Conservation (phyloP, 2,113 vertebrate genomes). For the Bucco capensis region DNA sequence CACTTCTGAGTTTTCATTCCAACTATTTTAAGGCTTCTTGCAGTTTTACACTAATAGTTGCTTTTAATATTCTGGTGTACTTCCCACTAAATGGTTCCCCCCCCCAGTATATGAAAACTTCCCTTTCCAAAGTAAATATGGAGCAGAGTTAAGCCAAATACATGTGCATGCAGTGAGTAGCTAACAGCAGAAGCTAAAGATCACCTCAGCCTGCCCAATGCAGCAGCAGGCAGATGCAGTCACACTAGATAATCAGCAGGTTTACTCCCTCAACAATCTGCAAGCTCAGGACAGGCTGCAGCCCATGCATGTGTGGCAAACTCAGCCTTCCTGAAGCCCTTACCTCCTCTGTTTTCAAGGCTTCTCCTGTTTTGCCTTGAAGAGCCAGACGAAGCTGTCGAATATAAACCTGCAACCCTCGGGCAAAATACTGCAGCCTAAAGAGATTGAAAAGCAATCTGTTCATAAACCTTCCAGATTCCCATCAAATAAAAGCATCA, state of each 20-base stretch:
- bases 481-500: neutral
- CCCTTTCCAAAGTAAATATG: neutral
- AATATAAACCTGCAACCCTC: conserved; percentile 96
- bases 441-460: neutral
- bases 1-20: neutral
- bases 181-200: neutral
- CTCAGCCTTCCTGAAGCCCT: neutral
- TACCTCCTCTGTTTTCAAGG: conserved; percentile 98
- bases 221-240: neutral
- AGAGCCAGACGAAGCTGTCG: conserved; percentile 93
- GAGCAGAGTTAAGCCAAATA: neutral
- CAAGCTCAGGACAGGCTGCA: neutral
- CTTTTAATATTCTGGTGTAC: neutral
- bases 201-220: neutral
- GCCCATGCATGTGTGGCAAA: neutral
- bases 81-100: neutral
- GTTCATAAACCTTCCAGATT: neutral
- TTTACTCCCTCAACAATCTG: neutral
- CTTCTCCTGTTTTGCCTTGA: conserved; percentile 95
- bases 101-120: neutral
- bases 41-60: neutral
- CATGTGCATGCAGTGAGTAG: neutral
- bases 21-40: neutral
- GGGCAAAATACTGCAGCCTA: conserved; percentile 96
- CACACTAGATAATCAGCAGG: neutral